Base-by-base conservation (phyloP, 2,113 vertebrate species). In the Neolamprologus sp. region DNA sequence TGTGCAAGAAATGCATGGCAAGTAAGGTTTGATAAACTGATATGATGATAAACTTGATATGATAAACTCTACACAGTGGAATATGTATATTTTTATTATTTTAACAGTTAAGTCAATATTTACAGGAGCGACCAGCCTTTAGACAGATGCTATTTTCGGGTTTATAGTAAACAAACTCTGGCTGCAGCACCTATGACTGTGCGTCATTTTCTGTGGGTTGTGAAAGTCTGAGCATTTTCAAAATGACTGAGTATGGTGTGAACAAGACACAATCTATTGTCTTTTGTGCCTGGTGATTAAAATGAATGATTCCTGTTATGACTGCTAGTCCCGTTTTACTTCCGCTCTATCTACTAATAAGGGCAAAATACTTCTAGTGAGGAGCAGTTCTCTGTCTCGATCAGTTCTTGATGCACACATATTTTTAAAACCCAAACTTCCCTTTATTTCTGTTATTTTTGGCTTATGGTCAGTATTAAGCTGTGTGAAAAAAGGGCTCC, bases 241-340 rank as follows among this genome's bases (percentile, higher is more conserved):
- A 88, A 89, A 89, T 86, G 85, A 85, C 83, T 81, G 86, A 53
- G 47, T 14, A 60, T 73, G 57, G 42, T 89, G 81, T 85, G 88
- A 89, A 81, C 40, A 78, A 85, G 87, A 92, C 82, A 89, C 90
- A 87, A 73, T 89, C 89, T 86, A 93, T 95, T 94, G 91, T 95
- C 88, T 92, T 89, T 57, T 73, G 19, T 55, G 33, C 75, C 83
- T 81, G 81, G 89, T 95, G 93, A 95, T 95, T 91, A 88, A 94
- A 93, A 93, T 89, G 90, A 95, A 92, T 91, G 90, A 95, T 94
- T 95, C 94, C 91, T 95, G 94, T 95, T 95, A 89, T 93, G 95
- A 91, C 92, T 90, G 11, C 58, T 4, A 7, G 47, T 26, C 85
- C 82, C 6, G 49, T 93, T 91, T 94, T 88, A 92, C 88, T 93